Evolutionary conservation across 2,888 invertebrate genomes (phyloP).

Genomic region (Pachydiplax longipennis): DNA sequence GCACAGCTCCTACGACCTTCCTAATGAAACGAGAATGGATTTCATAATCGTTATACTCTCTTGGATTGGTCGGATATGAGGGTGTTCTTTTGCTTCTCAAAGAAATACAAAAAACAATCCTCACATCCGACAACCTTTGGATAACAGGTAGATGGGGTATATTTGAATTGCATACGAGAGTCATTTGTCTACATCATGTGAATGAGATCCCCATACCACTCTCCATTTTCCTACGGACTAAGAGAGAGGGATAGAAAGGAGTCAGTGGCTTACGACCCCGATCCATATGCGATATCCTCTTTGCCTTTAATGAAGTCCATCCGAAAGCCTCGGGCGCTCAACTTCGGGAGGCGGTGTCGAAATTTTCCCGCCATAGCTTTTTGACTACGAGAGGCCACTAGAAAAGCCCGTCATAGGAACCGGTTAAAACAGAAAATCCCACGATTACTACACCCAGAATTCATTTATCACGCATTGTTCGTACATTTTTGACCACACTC

Average conservation of each 20-base stretch:
- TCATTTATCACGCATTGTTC: background rate
- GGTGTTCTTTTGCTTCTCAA: background rate
- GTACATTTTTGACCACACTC: background rate
- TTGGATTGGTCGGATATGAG: background rate
- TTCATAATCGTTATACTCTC: too few species aligned
- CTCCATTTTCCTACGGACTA: background rate
- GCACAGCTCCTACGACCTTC: too few species aligned
- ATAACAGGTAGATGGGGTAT: background rate
- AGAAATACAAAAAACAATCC: background rate
- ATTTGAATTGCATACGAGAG: conserved; percentile 13
- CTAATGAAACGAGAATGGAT: too few species aligned
- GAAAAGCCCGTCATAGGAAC: background rate
- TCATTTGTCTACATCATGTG: background rate
- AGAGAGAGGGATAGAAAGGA: background rate
- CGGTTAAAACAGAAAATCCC: background rate
- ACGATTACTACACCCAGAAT: background rate
- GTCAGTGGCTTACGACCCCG: background rate
- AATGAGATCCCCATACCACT: background rate
- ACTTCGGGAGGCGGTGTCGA: background rate
- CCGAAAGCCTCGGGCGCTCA: background rate
- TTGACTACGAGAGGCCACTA: background rate
- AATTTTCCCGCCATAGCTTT: background rate
- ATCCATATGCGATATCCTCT: conserved; percentile 26
- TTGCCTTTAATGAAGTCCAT: background rate
- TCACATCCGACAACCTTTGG: background rate